Conservation (phyloP, 2,888 invertebrate species). For the Cremastinae sp. region DNA sequence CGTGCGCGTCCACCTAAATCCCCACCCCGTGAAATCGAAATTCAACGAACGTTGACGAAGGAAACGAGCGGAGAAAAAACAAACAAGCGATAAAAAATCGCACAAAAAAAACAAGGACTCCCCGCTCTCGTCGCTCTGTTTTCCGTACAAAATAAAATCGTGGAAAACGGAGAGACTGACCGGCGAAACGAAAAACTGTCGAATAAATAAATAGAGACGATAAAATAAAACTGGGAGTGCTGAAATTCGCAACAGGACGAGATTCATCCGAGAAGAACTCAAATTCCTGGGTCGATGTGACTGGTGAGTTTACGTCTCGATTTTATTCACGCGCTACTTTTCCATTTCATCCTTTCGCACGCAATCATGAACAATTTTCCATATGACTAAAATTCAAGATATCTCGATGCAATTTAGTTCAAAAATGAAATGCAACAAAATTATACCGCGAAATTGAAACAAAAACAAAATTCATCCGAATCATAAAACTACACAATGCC, state of each 20-base stretch:
- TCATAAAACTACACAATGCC: too few relatives aligned
- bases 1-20: conserved; percentile 48
- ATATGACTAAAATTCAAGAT: too few relatives aligned
- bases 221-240: conserved; percentile 2
- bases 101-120: conserved; percentile 18
- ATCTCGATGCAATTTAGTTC: too few relatives aligned
- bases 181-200: background rate
- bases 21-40: conserved; percentile 35
- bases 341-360: background rate
- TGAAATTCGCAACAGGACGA: conserved; percentile 11
- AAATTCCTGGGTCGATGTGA: conserved; percentile 38
- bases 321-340: conserved; percentile 14
- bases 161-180: conserved; percentile 1
- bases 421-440: too few relatives aligned
- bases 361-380: too few relatives aligned
- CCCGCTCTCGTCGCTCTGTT: conserved; percentile 19
- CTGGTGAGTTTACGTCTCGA: conserved; percentile 50
- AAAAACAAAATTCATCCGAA: too few relatives aligned
- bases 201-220: conserved; percentile 8
- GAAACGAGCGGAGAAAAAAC: conserved; percentile 14
- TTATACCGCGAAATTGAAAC: too few relatives aligned
- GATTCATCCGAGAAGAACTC: conserved; percentile 16
- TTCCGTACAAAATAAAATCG: conserved; percentile 18
- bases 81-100: background rate
- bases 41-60: conserved; percentile 43